Evolutionary conservation across 2,113 vertebrate genomes (phyloP).

Genomic region (Podiceps cristatus): DNA sequence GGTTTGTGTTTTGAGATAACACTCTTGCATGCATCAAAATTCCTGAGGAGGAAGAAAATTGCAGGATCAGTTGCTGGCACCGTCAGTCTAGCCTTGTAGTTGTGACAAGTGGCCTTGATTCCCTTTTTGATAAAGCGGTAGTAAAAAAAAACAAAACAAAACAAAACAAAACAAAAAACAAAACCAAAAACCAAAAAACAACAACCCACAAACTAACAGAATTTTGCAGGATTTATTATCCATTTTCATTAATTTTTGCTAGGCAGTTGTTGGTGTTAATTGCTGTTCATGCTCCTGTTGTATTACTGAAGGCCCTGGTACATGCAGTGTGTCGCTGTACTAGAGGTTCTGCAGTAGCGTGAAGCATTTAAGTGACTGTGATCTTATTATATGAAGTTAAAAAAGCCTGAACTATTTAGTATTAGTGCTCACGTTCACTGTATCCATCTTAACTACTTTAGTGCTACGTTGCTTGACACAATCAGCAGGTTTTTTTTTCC

Average conservation of each 20-base stretch:
- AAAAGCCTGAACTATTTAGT: neutral
- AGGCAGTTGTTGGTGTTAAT: neutral
- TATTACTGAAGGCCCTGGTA: neutral
- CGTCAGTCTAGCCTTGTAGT: neutral
- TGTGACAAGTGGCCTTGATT: neutral
- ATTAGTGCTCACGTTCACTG: neutral
- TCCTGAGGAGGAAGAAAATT: neutral
- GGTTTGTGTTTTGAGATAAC: neutral
- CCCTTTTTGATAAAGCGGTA: neutral
- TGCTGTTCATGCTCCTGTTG: neutral
- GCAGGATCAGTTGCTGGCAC: neutral
- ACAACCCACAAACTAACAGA: too few relatives aligned
- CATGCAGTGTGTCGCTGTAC: rapidly evolving
- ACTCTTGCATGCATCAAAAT: neutral
- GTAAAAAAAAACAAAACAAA: neutral
- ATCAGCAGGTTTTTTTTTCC: neutral
- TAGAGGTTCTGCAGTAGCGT: neutral
- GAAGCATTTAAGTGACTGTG: neutral
- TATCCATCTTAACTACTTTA: neutral
- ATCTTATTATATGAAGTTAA: rapidly evolving
- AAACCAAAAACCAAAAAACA: too few relatives aligned
- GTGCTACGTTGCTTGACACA: neutral
- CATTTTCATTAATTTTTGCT: neutral
- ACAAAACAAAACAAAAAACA: too few relatives aligned
- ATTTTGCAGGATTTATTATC: neutral